Conservation (phyloP, 1,140 invertebrate genomes). For the Drosophila aff. region DNA sequence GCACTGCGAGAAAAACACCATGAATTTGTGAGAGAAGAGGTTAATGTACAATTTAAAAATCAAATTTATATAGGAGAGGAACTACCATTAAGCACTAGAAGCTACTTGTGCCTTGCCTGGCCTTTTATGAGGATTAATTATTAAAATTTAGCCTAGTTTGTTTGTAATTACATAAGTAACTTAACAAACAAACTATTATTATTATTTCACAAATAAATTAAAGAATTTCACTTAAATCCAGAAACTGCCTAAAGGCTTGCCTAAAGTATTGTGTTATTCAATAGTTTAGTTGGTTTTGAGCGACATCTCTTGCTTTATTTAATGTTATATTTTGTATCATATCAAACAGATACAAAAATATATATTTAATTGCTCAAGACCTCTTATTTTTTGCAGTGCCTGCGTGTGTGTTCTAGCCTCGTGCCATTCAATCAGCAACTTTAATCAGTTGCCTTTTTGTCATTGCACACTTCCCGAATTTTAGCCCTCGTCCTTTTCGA, state of each 20-base stretch:
- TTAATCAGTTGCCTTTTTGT: conserved; percentile 58
- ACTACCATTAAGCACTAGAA: neutral
- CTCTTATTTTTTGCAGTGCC: conserved; percentile 4
- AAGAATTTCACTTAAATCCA: neutral
- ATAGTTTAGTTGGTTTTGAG: neutral
- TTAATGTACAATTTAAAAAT: neutral
- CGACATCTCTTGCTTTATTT: too few relatives aligned
- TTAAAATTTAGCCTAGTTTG: neutral
- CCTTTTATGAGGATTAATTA: neutral
- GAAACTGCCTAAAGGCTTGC: neutral
- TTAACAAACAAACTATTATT: neutral
- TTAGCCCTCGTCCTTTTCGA: conserved; percentile 23
- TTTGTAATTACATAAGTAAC: neutral
- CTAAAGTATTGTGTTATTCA: neutral
- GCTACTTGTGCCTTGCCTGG: neutral
- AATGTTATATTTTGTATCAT: neutral
- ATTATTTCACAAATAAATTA: too few relatives aligned
- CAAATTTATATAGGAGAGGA: neutral
- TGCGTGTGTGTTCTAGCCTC: conserved; percentile 34
- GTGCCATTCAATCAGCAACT: conserved; percentile 63
- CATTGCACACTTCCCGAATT: conserved; percentile 41
- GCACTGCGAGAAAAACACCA: conserved; percentile 15
- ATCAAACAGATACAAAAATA: too few relatives aligned
- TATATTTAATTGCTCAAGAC: too few relatives aligned
- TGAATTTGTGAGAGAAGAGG: neutral